Base-by-base conservation (phyloP, 1,140 invertebrate genomes). In the Medauroidea extradentata region DNA sequence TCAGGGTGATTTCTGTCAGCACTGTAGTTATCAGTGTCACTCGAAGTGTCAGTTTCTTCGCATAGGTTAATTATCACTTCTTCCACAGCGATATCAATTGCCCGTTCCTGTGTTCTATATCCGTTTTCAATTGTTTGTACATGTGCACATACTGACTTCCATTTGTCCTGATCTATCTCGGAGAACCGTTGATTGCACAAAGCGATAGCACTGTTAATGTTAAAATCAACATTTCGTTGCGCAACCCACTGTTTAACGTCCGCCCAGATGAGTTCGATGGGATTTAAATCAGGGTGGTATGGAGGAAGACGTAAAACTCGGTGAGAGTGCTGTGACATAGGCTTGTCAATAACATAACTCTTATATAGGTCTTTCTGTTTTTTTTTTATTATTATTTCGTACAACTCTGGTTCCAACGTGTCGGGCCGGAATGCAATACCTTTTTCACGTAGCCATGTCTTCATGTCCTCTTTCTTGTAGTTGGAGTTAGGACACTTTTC, bases 231-330 rank as follows among this genome's bases (percentile, higher is more conserved):
- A 16, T 18, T 51, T 51, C 49, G 16, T 21, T 21, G 49, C 24
- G 51, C 48, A 23, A 62, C 59, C 23, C 50, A 4, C 14, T 52
- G 14, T 51, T 65, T 65, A 5, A 65, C 25, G 27, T 60, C 24
- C 18, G 55, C 57, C 64, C 67, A 66, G 19, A 65, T 53, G 7
- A 63, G 24, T 53, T 68, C 66, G 25, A 69, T 66, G 5, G 67
- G 66, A 44, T 69, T 69, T 11, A 65, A 38, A 38, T 67, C 60
- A 51, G 59, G 53, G 61, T 67, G 62, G 49, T 66, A 61, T 18
- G 63, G 64, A 9, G 60, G 65, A n/a, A 67, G 52, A 13, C 62
- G 41, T 18, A 65, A 29, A 46, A 63, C 59, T 29, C 24, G 21
- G 46, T 63, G 57, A 11, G 63, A 62, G 38, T 55, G n/a, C 16